Conservation (phyloP, 2,888 invertebrate species). For the Cephus runcator region DNA sequence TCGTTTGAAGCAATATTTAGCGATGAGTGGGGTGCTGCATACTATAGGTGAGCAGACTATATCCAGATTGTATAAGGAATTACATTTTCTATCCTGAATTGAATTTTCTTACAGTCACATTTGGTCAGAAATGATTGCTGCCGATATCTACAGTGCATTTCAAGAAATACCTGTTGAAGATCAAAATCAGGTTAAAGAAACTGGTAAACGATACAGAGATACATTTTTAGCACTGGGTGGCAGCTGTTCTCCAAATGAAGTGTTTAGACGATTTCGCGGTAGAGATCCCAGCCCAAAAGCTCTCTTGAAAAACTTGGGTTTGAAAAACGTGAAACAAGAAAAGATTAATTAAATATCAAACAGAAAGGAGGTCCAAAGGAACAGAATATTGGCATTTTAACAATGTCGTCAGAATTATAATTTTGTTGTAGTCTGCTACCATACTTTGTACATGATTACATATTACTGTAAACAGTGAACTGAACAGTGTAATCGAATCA, state of each 20-base stretch:
- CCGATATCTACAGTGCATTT: conserved; percentile 90
- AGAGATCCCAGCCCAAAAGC: conserved; percentile 91
- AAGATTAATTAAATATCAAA: background rate
- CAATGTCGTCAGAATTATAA: background rate
- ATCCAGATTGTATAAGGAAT: background rate
- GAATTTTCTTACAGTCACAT: conserved; percentile 81
- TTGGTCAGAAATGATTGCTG: conserved; percentile 91
- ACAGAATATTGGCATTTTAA: background rate
- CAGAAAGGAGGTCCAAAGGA: background rate
- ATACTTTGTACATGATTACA: background rate
- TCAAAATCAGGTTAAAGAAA: conserved; percentile 69
- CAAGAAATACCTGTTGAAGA: conserved; percentile 69
- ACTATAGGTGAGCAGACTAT: conserved; percentile 70
- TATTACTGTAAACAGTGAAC: background rate
- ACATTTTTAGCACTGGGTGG: conserved; percentile 88
- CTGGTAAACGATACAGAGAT: conserved; percentile 80
- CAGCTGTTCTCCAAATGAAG: conserved; percentile 81
- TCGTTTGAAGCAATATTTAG: conserved; percentile 86
- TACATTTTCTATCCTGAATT: conserved; percentile 67
- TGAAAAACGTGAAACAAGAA: conserved; percentile 50
- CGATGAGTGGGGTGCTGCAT: conserved; percentile 86
- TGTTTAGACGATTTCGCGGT: conserved; percentile 91
- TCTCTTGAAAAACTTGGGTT: conserved; percentile 74
- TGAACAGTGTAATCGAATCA: background rate
- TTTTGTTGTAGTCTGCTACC: background rate